Percentiles rank a stretch among this genome's conserved stretches.
Evolutionary conservation across 2,888 invertebrate species (phyloP).

Genomic region (Lottia scabra): DNA sequence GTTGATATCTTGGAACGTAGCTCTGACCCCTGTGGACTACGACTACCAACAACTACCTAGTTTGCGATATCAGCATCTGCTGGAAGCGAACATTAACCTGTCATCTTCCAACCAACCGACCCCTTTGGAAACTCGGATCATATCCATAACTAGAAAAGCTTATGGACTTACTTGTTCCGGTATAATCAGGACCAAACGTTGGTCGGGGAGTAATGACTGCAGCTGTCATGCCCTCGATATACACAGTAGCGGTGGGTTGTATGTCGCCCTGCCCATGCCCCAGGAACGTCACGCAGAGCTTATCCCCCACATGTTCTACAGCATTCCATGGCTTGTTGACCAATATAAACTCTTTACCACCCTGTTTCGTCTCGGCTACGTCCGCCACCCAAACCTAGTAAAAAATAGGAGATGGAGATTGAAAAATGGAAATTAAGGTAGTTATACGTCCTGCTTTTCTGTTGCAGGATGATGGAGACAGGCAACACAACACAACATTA

Average conservation of each 20-base stretch:
- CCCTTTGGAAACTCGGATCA: no score
- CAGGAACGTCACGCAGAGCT: conserved; percentile 9
- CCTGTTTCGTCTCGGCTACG: not conserved
- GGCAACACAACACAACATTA: no score
- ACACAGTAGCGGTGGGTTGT: conserved; percentile 8
- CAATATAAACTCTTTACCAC: conserved; percentile 13
- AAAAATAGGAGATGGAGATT: no score
- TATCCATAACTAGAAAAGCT: no score
- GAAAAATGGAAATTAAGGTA: not conserved
- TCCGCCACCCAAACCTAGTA: conserved; percentile 19
- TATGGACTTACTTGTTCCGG: not conserved
- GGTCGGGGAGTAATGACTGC: not conserved
- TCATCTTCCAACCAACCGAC: no score
- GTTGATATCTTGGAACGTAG: no score
- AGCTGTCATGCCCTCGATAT: not conserved
- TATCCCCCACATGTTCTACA: conserved; percentile 5
- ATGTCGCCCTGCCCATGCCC: conserved; percentile 8
- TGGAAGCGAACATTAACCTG: no score
- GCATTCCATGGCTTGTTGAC: conserved; percentile 13
- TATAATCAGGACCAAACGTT: not conserved
- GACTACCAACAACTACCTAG: no score
- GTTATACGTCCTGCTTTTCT: no score
- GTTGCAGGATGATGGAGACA: no score
- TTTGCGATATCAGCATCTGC: no score
- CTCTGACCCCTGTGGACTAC: no score